A percentile compares a stretch with the other conserved stretches of the same genome.
These are phyloP conservation scores for Trilocha varians DNA, from an alignment of 2,888 invertebrate genomes.

Conservation along the genomic window DNA sequence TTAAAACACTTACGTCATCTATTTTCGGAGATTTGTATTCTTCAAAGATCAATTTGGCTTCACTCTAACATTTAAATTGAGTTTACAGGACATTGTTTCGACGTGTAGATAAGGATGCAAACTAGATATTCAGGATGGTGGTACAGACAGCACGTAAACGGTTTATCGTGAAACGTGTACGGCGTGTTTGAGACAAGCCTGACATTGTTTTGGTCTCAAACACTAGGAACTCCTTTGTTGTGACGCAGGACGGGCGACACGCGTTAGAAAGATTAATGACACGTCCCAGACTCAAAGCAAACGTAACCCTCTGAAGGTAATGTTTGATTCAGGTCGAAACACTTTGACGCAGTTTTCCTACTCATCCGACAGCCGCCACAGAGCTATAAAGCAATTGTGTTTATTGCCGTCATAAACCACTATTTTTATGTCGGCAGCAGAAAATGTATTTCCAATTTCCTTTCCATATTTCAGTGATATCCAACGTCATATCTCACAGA, in stretches of 20 bases:
- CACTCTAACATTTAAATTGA: no score
- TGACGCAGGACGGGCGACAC: conserved; percentile 2
- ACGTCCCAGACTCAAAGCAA: conserved; percentile 4
- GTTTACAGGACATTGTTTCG: not conserved
- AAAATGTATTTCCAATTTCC: conserved; percentile 29
- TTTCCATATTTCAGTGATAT: conserved; percentile 30
- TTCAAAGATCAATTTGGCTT: no score
- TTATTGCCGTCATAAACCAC: conserved; percentile 24
- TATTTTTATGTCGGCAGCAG: conserved; percentile 13
- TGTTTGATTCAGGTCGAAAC: not conserved
- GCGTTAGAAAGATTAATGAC: conserved; percentile 5
- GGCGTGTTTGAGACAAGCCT: conserved; percentile 4
- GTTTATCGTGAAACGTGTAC: conserved; percentile 3
- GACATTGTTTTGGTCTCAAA: conserved; percentile 4
- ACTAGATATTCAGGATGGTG: not conserved
- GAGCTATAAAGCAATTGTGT: conserved; percentile 9
- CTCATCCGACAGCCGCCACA: not conserved
- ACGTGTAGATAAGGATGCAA: not conserved
- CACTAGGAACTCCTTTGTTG: conserved; percentile 5
- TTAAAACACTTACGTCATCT: not conserved
- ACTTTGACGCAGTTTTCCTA: not conserved
- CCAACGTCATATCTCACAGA: conserved; percentile 23
- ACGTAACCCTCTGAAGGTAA: not conserved
- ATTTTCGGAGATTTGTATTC: not conserved
- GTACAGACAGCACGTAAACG: not conserved